A percentile compares a stretch with the other conserved stretches of the same genome.
phyloP scores from a whole-genome alignment of 2,888 invertebrate species.

The Ramazzottius varieornatus region DNA sequence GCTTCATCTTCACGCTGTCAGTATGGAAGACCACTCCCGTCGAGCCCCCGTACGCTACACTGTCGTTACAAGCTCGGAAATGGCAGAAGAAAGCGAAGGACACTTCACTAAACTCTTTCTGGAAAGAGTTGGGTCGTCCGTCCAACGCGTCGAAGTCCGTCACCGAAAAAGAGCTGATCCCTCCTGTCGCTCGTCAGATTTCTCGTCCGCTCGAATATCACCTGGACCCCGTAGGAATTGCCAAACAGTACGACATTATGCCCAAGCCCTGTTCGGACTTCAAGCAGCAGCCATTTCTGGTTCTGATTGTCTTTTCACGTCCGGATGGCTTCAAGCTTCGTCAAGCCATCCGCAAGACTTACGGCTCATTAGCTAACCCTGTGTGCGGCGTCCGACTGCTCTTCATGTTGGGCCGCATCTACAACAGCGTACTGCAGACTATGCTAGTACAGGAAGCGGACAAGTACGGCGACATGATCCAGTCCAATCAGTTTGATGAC shows the following conservation, averaged over 20 bases:
- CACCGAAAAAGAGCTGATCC: no score
- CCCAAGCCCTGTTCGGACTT: background rate
- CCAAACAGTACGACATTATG: background rate
- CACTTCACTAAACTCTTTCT: no score
- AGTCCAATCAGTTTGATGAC: conserved; percentile 2
- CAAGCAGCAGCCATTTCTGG: background rate
- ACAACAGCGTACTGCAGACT: background rate
- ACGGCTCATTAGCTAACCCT: background rate
- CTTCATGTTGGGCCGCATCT: background rate
- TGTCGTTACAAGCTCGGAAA: no score
- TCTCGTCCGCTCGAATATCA: no score
- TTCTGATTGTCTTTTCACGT: background rate
- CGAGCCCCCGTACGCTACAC: no score
- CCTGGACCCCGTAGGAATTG: background rate
- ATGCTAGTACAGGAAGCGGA: background rate
- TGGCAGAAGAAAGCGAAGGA: no score
- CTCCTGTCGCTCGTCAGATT: no score
- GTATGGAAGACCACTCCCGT: no score
- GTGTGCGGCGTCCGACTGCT: background rate
- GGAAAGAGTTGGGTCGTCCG: no score
- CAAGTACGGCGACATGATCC: background rate
- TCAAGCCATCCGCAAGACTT: background rate
- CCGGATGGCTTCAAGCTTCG: background rate
- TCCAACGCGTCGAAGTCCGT: no score
- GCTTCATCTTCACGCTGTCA: no score